Evolutionary conservation across 2,888 invertebrate species (phyloP), one percentile per base, ranked within the genome.

Genomic region (Heliconius cydno): DNA sequence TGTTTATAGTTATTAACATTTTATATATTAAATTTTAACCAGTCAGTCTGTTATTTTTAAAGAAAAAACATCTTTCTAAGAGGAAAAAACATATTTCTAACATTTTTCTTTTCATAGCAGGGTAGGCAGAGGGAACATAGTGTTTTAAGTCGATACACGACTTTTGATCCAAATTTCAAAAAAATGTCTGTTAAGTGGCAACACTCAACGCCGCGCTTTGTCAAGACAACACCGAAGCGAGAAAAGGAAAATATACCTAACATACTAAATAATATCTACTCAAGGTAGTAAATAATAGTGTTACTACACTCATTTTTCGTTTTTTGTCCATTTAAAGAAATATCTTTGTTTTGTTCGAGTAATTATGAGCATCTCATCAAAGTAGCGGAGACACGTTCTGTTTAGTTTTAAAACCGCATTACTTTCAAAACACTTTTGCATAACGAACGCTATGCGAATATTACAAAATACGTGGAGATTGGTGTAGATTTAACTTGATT

Each of bases 361-460:
- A 71, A 79, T 80, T 74, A 25, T 78, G 73, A 67, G 63, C 66
- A 30, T n/a, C 70, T 70, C 70, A 46, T 66, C 52, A 46, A 71
- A 60, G 15, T 80, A 87, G 87, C 88, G 89, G 90, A 89, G 89
- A 89, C 87, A 83, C 88, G 90, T 89, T 89, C 89, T 89, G 87
- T 86, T 89, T 86, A 85, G 80, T 80, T 82, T 81, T 82, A 78
- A 79, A 82, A 79, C 65, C 78, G 67, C 79, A 74, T 76, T 72
- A 60, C 52, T 78, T 80, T 72, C 76, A 73, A 78, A 79, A 76
- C 15, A 66, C n/a, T 60, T 79, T 84, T 83, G 79, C 81, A 79
- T 81, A 83, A 83, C 77, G 76, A 79, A 68, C 76, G 75, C 78
- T 79, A 75, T 78, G 70, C 75, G 63, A 76, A 74, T n/a, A 81